These are phyloP conservation scores for Meteorus sp. DNA, from an alignment of 1,140 invertebrate genomes.

Conservation along the genomic window DNA sequence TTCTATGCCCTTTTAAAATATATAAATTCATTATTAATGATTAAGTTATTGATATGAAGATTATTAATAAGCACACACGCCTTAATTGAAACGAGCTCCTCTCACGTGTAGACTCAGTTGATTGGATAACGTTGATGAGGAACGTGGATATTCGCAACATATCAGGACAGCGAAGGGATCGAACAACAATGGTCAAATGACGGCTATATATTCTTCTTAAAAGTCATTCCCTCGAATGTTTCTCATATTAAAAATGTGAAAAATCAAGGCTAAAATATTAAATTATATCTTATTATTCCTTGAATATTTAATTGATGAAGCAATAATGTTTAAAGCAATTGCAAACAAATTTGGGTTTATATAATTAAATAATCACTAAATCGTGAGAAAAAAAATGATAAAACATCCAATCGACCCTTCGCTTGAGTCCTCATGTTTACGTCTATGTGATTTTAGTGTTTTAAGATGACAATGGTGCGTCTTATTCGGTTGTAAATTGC, in stretches of 20 bases:
- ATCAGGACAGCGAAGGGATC: conserved; percentile 35
- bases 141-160: conserved; percentile 36
- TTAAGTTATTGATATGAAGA: conserved; percentile 4
- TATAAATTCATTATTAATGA: not conserved
- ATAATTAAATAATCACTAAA: conserved; percentile 10
- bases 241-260: too few species aligned
- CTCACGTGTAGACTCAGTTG: not conserved
- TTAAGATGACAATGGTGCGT: conserved; percentile 42
- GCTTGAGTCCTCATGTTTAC: conserved; percentile 45
- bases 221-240: too few species aligned
- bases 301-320: too few species aligned
- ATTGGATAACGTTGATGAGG: not conserved
- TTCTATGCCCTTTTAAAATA: conserved; percentile 83
- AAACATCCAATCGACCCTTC: conserved; percentile 28
- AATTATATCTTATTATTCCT: too few species aligned
- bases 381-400: not conserved
- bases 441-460: conserved; percentile 56
- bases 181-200: not conserved
- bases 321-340: conserved; percentile 1
- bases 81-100: conserved; percentile 7
- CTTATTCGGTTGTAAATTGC: conserved; percentile 27
- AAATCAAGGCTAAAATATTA: too few species aligned
- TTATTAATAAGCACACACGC: conserved; percentile 7
- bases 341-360: not conserved
- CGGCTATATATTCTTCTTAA: too few species aligned